Percentiles rank a stretch among this genome's conserved stretches.
These are phyloP conservation scores for Empis livida DNA, from an alignment of 2,888 invertebrate genomes.

Conservation along the genomic window DNA sequence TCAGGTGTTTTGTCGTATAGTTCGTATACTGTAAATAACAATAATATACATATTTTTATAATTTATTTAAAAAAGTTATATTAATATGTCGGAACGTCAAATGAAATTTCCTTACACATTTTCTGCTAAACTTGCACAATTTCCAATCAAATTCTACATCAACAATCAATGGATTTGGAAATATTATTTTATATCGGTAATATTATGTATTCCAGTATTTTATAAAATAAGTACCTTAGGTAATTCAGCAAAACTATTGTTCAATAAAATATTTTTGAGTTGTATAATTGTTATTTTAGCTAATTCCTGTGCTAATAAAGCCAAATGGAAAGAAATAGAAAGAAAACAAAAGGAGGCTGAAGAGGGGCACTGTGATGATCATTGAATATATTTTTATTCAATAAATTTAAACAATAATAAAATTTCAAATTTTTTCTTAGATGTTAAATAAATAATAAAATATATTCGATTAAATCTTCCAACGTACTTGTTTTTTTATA, in stretches of 20 bases:
- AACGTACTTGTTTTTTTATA: too few relatives aligned
- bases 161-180: slow-evolving; percentile 66
- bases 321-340: slow-evolving; percentile 60
- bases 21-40: too few relatives aligned
- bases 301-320: slow-evolving; percentile 64
- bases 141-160: slow-evolving; percentile 60
- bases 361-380: slow-evolving; percentile 19
- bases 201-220: slow-evolving; percentile 53
- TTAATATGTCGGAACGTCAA: slow-evolving; percentile 40
- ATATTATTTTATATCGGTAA: slow-evolving; percentile 51
- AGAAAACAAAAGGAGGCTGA: slow-evolving; percentile 46
- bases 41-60: too few relatives aligned
- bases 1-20: too few relatives aligned
- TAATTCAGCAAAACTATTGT: slow-evolving; percentile 27
- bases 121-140: slow-evolving; percentile 67
- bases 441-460: too few relatives aligned
- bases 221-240: slow-evolving; percentile 60
- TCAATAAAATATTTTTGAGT: too few relatives aligned
- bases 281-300: slow-evolving; percentile 43
- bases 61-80: too few relatives aligned
- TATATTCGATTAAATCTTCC: too few relatives aligned
- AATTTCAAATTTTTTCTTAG: too few relatives aligned
- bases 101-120: slow-evolving; percentile 86
- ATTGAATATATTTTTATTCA: too few relatives aligned
- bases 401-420: too few relatives aligned